A percentile compares a stretch with the other conserved stretches of the same genome.
Conservation (phyloP, 2,797 vertebrate species). For the Acanthurus tractus region DNA sequence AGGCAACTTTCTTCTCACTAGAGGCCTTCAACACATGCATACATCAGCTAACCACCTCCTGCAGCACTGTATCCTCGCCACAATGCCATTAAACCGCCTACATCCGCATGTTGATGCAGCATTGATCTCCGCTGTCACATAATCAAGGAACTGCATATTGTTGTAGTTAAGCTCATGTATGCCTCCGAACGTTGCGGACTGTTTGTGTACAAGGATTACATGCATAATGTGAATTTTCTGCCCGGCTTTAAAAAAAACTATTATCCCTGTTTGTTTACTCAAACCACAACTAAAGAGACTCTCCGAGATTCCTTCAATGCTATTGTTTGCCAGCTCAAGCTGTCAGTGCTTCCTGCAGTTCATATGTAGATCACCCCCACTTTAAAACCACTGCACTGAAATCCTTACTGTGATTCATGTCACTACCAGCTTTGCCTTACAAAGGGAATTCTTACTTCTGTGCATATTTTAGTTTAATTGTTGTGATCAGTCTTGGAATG, state of each 20-base stretch:
- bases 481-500: constrained; percentile 15
- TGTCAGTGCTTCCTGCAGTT: constrained; percentile 54
- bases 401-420: constrained; percentile 39
- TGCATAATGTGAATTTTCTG: constrained; percentile 52
- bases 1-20: constrained; percentile 42
- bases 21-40: constrained; percentile 46
- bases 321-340: constrained; percentile 60
- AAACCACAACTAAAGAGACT: constrained; percentile 51
- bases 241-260: constrained; percentile 45
- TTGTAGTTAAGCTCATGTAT: constrained; percentile 40
- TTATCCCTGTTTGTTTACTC: constrained; percentile 68
- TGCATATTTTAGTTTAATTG: neutral
- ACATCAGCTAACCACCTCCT: constrained; percentile 49
- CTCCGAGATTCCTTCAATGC: constrained; percentile 53
- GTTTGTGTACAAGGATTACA: constrained; percentile 56
- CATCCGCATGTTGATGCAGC: constrained; percentile 21
- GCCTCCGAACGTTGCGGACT: constrained; percentile 20
- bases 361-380: constrained; percentile 64
- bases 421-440: constrained; percentile 11
- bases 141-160: constrained; percentile 47
- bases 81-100: constrained; percentile 34
- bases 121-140: constrained; percentile 43
- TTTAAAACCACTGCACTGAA: constrained; percentile 44
- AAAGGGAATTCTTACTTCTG: constrained; percentile 11
- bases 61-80: constrained; percentile 18